Percentiles rank a stretch among this genome's conserved stretches.
phyloP scores from a whole-genome alignment of 2,797 vertebrate species.

The Neomorphus geoffroyi region DNA sequence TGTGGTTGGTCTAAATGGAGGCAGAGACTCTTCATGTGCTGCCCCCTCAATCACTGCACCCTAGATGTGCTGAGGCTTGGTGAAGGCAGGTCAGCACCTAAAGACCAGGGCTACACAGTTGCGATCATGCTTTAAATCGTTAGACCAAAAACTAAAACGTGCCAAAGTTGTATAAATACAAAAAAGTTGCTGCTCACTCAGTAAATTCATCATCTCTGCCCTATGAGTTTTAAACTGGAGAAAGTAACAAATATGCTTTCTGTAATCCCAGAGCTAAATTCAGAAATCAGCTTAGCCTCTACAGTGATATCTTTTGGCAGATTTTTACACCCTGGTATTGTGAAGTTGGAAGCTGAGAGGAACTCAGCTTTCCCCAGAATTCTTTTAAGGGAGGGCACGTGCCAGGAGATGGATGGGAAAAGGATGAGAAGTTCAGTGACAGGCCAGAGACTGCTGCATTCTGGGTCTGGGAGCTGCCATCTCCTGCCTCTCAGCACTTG shows the following conservation, averaged over 20 bases:
- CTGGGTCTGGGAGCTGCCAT: background rate
- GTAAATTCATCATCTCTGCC: background rate
- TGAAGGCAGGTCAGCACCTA: background rate
- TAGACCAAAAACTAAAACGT: background rate
- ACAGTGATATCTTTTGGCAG: background rate
- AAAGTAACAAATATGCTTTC: background rate
- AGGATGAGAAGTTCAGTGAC: background rate
- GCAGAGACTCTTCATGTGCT: background rate
- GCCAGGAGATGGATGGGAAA: background rate
- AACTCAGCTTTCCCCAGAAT: background rate
- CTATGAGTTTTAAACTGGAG: background rate
- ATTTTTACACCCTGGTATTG: background rate
- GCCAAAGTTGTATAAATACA: background rate
- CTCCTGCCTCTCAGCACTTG: background rate
- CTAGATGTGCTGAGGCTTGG: background rate
- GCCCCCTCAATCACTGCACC: background rate
- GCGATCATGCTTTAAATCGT: background rate
- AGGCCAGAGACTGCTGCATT: background rate
- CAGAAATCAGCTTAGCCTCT: background rate
- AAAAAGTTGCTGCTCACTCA: background rate
- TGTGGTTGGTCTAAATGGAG: background rate
- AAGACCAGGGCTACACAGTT: background rate
- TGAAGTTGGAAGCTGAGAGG: background rate
- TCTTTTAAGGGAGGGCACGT: background rate
- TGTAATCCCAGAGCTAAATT: background rate